Evolutionary conservation across 2,888 invertebrate species (phyloP).

Genomic region (Disparrhopalites patrizii): DNA sequence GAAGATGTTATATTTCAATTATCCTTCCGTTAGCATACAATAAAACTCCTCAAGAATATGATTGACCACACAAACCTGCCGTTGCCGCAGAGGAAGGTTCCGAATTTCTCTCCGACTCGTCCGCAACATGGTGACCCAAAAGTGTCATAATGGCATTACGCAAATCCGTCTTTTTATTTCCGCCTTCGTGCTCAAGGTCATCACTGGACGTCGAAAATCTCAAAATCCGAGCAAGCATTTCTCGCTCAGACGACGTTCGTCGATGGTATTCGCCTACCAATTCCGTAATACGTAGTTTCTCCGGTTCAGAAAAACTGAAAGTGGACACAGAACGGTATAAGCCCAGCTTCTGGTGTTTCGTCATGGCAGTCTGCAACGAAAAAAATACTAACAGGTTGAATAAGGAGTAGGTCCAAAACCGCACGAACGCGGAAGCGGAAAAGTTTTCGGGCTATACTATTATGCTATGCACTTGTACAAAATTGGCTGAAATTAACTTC

Average conservation of each 20-base stretch:
- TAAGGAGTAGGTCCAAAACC: no score
- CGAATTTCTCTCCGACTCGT: no score
- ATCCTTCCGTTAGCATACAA: no score
- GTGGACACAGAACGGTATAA: constrained; percentile 90
- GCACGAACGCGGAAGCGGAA: no score
- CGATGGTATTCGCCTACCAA: constrained; percentile 42
- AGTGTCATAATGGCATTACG: constrained; percentile 42
- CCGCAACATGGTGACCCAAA: constrained; percentile 37
- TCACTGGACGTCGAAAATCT: constrained; percentile 36
- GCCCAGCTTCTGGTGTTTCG: constrained; percentile 62
- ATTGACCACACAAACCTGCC: no score
- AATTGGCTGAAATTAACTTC: no score
- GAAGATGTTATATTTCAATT: no score
- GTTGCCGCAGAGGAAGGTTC: no score
- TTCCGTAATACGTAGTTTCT: constrained; percentile 42
- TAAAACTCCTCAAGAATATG: no score
- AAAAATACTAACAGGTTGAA: no score
- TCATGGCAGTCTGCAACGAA: constrained; percentile 31
- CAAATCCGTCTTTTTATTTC: constrained; percentile 33
- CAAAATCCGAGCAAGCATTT: constrained; percentile 45
- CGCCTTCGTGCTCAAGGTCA: not conserved
- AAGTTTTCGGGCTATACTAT: no score
- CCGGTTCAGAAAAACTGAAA: constrained; percentile 72
- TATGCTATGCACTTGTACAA: no score
- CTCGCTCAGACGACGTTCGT: constrained; percentile 46